Base-by-base conservation (phyloP, 2,888 invertebrate species). In the Caradrina kadenii region DNA sequence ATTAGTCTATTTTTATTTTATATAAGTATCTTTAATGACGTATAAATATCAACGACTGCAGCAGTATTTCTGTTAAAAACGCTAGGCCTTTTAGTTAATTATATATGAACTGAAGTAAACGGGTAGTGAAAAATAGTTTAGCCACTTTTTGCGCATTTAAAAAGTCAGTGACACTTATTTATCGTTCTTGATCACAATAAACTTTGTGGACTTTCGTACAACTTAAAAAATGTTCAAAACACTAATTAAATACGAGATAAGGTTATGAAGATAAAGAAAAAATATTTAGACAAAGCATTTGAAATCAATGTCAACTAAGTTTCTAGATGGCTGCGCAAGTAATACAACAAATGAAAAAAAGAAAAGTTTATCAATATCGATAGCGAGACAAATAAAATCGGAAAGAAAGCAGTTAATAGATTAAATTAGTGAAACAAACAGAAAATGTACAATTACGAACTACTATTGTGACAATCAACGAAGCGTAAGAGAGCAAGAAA, bases 341-440 rank as follows among this genome's bases (percentile, higher is more conserved):
- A 35, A 54, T n/a, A n/a, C n/a, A 63, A 63, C 22, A 54, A 65
- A 56, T 39, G n/a, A n/a, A 26, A 50, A 70, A 73, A 70, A 61
- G 49, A 71, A 75, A 80, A 69, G n/a, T 65, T 49, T 21, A 58
- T 48, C 62, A 68, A 63, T 63, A 69, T 54, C 55, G 26, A 64
- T 62, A 67, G 52, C 56, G 31, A 73, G 78, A 63, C 55, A 50
- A 76, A 72, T 69, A 60, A 69, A 80, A 73, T 79, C 52, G 52
- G 75, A 76, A 78, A 66, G 84, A 89, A 89, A 89, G 84, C 82
- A 78, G 76, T 74, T 81, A 85, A 56, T 76, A 60, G 76, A 84
- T 76, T 74, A 65, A 85, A 85, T 84, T 80, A 74, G 73, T 78
- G 73, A 73, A 84, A 85, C 79, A 85, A 81, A 79, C 74, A 74